A percentile compares a stretch with the other conserved stretches of the same genome.
Conservation (phyloP, 2,113 vertebrate genomes). For the Brachypteracias leptosomus region DNA sequence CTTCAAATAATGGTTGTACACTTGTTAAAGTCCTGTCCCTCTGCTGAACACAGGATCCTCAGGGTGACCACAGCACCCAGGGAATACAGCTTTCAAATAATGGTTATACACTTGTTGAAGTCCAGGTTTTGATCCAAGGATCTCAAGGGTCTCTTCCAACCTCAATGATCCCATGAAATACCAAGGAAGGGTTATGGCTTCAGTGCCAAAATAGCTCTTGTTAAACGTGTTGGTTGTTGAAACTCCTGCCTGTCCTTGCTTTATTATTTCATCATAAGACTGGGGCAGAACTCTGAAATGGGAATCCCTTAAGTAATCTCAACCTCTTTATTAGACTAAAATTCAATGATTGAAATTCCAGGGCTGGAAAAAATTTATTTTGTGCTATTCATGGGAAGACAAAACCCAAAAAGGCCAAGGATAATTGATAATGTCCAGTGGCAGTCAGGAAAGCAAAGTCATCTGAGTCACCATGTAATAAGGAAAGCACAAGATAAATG, state of each 20-base stretch:
- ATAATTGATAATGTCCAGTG: constrained; percentile 19
- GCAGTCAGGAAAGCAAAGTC: constrained; percentile 2
- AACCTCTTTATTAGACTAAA: neutral
- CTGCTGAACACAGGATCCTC: neutral
- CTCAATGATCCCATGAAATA: neutral
- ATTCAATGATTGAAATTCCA: neutral
- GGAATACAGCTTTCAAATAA: no score
- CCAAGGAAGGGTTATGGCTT: neutral
- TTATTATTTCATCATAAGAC: neutral
- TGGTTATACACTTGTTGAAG: no score
- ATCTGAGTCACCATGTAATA: constrained; percentile 2
- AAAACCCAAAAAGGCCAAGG: neutral
- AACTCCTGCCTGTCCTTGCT: neutral
- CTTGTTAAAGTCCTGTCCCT: neutral
- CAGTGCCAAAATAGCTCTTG: neutral
- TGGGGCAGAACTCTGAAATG: neutral
- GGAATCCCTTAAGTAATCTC: neutral
- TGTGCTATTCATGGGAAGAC: neutral
- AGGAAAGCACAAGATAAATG: constrained; percentile 47
- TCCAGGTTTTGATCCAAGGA: neutral
- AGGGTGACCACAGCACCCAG: neutral
- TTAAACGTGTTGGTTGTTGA: neutral
- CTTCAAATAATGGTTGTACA: neutral
- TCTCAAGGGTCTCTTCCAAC: neutral
- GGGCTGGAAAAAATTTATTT: neutral